phyloP scores from a whole-genome alignment of 2,888 invertebrate genomes.

The Tenthredo livida region DNA sequence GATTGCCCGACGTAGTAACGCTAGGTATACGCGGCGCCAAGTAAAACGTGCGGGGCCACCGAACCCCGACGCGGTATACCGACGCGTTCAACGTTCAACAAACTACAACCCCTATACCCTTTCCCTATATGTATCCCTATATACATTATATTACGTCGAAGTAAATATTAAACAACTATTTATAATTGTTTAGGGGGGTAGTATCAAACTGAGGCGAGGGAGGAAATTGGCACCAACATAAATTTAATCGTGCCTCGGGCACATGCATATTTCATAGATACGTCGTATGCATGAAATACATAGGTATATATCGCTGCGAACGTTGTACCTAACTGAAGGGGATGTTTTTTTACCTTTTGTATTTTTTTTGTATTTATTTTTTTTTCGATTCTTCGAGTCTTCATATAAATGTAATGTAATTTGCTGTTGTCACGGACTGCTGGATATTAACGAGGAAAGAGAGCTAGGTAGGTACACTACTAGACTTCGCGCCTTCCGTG shows the following conservation, averaged over 20 bases:
- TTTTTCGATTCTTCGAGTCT: not conserved
- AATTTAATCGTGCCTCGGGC: not conserved
- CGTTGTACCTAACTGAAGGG: not conserved
- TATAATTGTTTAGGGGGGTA: slow-evolving; percentile 20
- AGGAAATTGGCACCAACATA: slow-evolving; percentile 14
- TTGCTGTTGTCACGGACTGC: slow-evolving; percentile 11
- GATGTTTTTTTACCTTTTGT: not conserved
- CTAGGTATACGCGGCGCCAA: not conserved
- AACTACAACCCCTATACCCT: not conserved
- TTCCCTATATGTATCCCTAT: not conserved
- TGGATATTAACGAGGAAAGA: slow-evolving; percentile 1
- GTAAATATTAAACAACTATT: not conserved
- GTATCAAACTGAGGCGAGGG: not conserved
- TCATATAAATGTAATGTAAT: not conserved
- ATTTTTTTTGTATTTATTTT: not conserved
- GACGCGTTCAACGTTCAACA: not conserved
- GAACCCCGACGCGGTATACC: not conserved
- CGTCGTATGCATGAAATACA: not conserved
- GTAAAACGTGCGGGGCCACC: not conserved
- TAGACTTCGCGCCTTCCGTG: not conserved
- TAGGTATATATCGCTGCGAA: not conserved
- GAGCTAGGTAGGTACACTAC: not conserved
- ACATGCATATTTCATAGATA: not conserved
- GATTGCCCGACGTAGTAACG: slow-evolving; percentile 26
- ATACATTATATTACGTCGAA: not conserved